Evolutionary conservation across 2,113 vertebrate species (phyloP).

Genomic region (Puntigrus tetrazona): DNA sequence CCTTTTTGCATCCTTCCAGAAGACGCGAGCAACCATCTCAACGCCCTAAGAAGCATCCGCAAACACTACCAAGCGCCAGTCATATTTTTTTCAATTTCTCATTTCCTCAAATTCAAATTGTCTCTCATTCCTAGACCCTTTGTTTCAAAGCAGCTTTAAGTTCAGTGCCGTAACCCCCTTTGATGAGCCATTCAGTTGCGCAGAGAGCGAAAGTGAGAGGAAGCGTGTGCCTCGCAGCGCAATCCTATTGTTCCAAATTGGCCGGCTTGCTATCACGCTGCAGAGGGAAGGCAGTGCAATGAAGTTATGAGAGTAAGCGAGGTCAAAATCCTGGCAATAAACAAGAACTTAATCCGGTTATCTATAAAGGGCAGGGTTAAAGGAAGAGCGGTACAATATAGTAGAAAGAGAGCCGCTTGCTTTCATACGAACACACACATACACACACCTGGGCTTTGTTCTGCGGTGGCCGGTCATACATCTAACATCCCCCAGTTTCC

Average conservation of each 20-base stretch:
- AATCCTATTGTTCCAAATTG: constrained; percentile 53
- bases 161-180: not conserved
- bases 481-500: constrained; percentile 72
- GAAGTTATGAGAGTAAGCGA: constrained; percentile 56
- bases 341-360: constrained; percentile 69
- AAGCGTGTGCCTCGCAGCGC: not conserved
- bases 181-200: not conserved
- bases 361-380: constrained; percentile 57
- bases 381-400: constrained; percentile 39
- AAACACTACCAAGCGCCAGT: not conserved
- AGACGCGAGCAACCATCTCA: not conserved
- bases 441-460: constrained; percentile 72
- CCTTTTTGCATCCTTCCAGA: not conserved
- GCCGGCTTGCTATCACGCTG: constrained; percentile 17
- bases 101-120: not conserved
- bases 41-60: not conserved
- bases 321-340: constrained; percentile 66
- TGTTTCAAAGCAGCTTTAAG: not conserved
- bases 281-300: constrained; percentile 20
- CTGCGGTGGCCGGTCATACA: constrained; percentile 70
- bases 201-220: not conserved
- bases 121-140: not conserved
- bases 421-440: constrained; percentile 31
- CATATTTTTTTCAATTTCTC: not conserved
- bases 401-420: not conserved